Evolutionary conservation across 2,888 invertebrate species (phyloP), one percentile per base, ranked within the genome.

Genomic region (Galeopsomyia nigrocyanea): DNA sequence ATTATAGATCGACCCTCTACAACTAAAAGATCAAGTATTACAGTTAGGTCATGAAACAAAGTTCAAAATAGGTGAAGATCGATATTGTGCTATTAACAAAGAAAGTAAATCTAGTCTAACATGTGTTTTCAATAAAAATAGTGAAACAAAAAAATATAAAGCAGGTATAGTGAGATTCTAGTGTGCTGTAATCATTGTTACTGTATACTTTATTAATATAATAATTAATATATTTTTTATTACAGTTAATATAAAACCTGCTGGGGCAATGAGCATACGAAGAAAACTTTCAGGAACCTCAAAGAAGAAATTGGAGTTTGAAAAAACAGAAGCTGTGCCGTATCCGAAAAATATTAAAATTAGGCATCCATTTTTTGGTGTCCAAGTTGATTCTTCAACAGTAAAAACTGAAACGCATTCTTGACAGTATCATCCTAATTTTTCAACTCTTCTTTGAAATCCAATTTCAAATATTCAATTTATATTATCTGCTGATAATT

Each of bases 351-450:
- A 78, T 67, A 63, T 78, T 16, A 78, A 74, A 71, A 17, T 55
- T 2, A 71, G 78, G 53, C 76, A 78, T 74, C 78, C 78, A n/a
- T 72, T 78, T 53, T 73, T 77, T 62, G 78, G 78, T 46, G 75
- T 73, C 10, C 47, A 68, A 56, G 39, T 21, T 14, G 56, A 67
- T n/a, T 5, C 26, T 47, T 50, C 21, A 14, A 31, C 16, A 55
- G 14, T 64, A 10, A 70, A 74, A 58, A 63, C 16, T 46, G 62
- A 73, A 26, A 65, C 31, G 26, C 22, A 60, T 19, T 55, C 6
- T 7, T 62, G 19, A 57, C 3, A 53, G 39, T 10, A 39, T 39
- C 2, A 10, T 39, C 7, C 2, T 13, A 13, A 39, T 10, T 10
- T 39, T 7, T 26, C 3, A 26, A n/a, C n/a, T n/a, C n/a, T n/a